phyloP scores from a whole-genome alignment of 2,888 invertebrate species.

The Gortyna flavago region DNA sequence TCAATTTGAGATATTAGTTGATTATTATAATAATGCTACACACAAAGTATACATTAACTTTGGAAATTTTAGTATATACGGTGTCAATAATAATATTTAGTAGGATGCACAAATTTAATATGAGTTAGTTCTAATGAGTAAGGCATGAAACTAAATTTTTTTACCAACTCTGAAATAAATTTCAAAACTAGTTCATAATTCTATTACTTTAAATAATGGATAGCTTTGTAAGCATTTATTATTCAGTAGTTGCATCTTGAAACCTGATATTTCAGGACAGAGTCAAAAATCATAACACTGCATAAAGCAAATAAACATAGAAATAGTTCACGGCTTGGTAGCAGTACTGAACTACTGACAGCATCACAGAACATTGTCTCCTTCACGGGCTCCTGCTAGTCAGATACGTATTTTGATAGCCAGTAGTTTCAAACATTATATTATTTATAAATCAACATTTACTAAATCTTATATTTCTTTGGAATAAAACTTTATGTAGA shows the following conservation, averaged over 20 bases:
- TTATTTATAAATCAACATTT: slow-evolving; percentile 10
- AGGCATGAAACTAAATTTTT: slow-evolving; percentile 17
- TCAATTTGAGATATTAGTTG: background rate
- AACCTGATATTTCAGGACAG: slow-evolving; percentile 12
- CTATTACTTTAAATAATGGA: background rate
- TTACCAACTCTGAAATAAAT: background rate
- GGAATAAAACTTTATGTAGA: background rate
- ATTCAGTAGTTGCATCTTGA: slow-evolving; percentile 32
- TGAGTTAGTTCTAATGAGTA: background rate
- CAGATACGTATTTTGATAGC: background rate
- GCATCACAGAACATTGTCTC: background rate
- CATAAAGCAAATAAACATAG: slow-evolving; percentile 15
- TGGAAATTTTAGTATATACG: background rate
- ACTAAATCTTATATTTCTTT: slow-evolving; percentile 3
- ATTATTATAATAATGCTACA: background rate
- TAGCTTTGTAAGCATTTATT: slow-evolving; percentile 20
- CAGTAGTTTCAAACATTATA: slow-evolving; percentile 6
- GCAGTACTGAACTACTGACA: background rate
- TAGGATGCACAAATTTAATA: slow-evolving; percentile 3
- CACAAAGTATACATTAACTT: background rate
- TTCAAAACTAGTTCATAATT: background rate
- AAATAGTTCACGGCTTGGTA: slow-evolving; percentile 27
- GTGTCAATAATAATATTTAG: background rate
- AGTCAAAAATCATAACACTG: slow-evolving; percentile 8
- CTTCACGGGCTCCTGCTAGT: background rate